Evolutionary conservation across 2,888 invertebrate species (phyloP).

Genomic region (Eilema sororculum): DNA sequence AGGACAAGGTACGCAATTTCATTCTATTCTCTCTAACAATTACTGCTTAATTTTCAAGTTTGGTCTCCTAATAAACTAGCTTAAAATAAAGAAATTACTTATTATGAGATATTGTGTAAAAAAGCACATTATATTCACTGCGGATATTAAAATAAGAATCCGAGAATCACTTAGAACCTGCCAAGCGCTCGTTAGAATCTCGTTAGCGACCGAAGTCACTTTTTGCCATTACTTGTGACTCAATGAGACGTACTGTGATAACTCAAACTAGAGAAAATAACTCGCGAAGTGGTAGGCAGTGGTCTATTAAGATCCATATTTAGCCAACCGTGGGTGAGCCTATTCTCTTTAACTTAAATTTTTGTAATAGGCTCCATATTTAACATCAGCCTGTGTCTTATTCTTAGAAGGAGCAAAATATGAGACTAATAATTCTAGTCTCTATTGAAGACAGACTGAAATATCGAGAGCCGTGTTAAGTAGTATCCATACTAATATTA

Average conservation of each 20-base stretch:
- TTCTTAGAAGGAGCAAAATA: neutral
- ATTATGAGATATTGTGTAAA: neutral
- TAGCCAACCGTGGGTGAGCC: neutral
- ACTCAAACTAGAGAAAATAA: neutral
- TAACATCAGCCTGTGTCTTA: no score
- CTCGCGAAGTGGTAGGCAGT: neutral
- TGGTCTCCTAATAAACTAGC: no score
- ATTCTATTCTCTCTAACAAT: no score
- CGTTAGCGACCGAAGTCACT: slow-evolving; percentile 43
- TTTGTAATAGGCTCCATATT: no score
- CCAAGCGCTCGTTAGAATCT: slow-evolving; percentile 48
- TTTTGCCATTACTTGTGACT: slow-evolving; percentile 31
- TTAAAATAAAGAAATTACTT: neutral
- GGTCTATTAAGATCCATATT: neutral
- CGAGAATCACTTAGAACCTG: slow-evolving; percentile 46
- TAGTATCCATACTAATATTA: no score
- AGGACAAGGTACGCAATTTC: no score
- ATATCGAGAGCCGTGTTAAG: neutral
- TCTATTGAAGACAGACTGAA: neutral
- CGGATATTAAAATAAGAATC: slow-evolving; percentile 20
- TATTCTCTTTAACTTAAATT: no score
- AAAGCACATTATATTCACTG: neutral
- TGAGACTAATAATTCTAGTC: neutral
- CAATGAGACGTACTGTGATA: slow-evolving; percentile 12
- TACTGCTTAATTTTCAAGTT: no score